Evolutionary conservation across 23 tunicate genomes (phyloP).

Genomic region (Ciona savignyi): DNA sequence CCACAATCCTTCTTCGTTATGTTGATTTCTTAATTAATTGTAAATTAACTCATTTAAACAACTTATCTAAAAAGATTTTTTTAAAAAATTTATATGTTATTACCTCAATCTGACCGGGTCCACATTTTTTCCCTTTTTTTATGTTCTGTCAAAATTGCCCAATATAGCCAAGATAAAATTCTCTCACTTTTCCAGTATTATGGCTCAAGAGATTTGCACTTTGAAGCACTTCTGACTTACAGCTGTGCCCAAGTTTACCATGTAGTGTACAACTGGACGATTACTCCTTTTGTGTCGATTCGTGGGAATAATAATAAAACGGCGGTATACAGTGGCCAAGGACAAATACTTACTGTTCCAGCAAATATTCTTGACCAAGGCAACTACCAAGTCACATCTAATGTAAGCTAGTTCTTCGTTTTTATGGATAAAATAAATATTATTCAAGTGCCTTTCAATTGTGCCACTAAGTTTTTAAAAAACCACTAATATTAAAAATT

Average conservation of each 20-base stretch:
- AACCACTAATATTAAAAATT: too few species aligned
- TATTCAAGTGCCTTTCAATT: too few species aligned
- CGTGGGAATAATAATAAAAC: neutral
- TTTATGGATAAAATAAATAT: too few species aligned
- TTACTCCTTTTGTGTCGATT: neutral
- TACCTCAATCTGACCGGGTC: too few species aligned
- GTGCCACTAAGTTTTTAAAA: too few species aligned
- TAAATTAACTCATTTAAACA: too few species aligned
- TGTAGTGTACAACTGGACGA: slow-evolving; percentile 27
- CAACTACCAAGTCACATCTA: slow-evolving; percentile 11
- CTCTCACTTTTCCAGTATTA: neutral
- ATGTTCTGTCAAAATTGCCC: neutral
- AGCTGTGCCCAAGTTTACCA: slow-evolving; percentile 20
- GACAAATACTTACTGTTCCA: slow-evolving; percentile 17
- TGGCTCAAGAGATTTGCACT: slow-evolving; percentile 13
- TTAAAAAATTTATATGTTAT: too few species aligned
- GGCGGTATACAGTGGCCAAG: neutral
- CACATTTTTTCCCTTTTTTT: too few species aligned
- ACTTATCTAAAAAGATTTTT: too few species aligned
- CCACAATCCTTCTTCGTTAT: too few species aligned
- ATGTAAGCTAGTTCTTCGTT: slow-evolving; percentile 15
- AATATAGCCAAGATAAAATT: neutral
- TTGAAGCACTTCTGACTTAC: slow-evolving; percentile 23
- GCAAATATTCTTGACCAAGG: slow-evolving; percentile 10
- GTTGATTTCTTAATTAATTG: too few species aligned